Base-by-base conservation (phyloP, 2,888 invertebrate species). In the Coelinius sp. region DNA sequence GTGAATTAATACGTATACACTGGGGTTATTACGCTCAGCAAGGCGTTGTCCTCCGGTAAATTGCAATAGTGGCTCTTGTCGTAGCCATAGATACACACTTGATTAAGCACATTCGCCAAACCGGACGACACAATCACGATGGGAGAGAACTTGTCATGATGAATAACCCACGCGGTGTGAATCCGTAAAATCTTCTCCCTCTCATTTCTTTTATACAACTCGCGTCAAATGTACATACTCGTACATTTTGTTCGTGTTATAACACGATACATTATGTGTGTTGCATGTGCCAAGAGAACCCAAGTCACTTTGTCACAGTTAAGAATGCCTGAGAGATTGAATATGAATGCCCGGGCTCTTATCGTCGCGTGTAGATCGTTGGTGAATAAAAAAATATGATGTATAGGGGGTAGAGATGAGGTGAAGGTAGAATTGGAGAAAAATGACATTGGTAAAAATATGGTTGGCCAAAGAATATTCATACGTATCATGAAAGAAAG, bases 41-140 rank as follows among this genome's bases (percentile, higher is more conserved):
- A 71, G 71, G 68, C 63, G 63, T 71, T 71, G 62, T 71, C 71
- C 67, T 67, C 62, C 20, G 63, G 41, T 71, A 68, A 67, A 71
- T 71, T 49, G 62, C 62, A 44, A 68, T n/a, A n/a, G 35, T 24
- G 35, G 27, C 52, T 12, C 52, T 52, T 10, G 10, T 24, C n/a
- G n/a, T n/a, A n/a, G n/a, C n/a, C n/a, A n/a, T 52, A 12, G 24
- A 49, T 12, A 49, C 62, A 53, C 25, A 63, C 38, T n/a, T 41
- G 41, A 41, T 41, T 41, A 49, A 17, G 20, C 53, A 22, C 63
- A 70, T 70, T 70, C 25, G 56, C 20, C 25, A 53, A 17, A 65
- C 22, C 70, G 44, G 70, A 62, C 59, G 68, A 70, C 56, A 56
- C 56, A 56, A 70, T 70, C 70, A 35, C 52, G 35, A 69, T 17